A percentile compares a stretch with the other conserved stretches of the same genome.
These are phyloP conservation scores for Onychorhynchus coronatus DNA, from an alignment of 2,113 vertebrate species.

Conservation along the genomic window DNA sequence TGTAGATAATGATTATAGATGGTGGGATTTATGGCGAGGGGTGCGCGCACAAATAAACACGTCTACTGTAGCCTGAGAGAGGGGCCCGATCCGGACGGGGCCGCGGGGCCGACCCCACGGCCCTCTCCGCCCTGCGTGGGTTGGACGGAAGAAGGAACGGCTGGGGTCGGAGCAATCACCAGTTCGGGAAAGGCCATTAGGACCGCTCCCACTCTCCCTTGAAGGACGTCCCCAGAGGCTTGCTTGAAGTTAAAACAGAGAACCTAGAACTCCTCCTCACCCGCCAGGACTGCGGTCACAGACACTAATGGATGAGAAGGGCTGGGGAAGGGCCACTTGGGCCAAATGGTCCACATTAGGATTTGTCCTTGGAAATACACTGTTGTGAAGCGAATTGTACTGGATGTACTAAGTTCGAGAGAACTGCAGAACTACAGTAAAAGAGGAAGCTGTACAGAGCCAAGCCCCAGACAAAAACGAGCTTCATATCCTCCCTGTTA, in stretches of 20 bases:
- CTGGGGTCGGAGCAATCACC: background rate
- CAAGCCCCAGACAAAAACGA: background rate
- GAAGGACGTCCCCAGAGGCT: no score
- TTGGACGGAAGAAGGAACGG: rapidly evolving
- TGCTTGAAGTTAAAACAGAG: background rate
- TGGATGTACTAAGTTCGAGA: background rate
- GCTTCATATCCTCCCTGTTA: background rate
- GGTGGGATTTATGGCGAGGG: constrained; percentile 1
- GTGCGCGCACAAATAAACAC: background rate
- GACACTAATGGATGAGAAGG: background rate
- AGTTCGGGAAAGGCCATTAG: no score
- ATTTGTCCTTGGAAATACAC: background rate
- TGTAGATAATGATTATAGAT: constrained; percentile 40
- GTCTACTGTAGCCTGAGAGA: background rate
- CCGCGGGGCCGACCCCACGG: rapidly evolving
- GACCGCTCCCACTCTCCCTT: background rate
- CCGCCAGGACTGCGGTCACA: background rate
- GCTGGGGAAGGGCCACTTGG: background rate
- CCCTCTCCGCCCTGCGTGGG: background rate
- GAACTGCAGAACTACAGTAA: background rate
- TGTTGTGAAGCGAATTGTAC: background rate
- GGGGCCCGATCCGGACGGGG: background rate
- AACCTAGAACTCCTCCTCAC: no score
- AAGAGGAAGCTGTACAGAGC: background rate
- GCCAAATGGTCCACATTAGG: background rate